These are phyloP conservation scores for Romanogobio albipinnatus DNA, from an alignment of 2,113 vertebrate species.

Conservation along the genomic window DNA sequence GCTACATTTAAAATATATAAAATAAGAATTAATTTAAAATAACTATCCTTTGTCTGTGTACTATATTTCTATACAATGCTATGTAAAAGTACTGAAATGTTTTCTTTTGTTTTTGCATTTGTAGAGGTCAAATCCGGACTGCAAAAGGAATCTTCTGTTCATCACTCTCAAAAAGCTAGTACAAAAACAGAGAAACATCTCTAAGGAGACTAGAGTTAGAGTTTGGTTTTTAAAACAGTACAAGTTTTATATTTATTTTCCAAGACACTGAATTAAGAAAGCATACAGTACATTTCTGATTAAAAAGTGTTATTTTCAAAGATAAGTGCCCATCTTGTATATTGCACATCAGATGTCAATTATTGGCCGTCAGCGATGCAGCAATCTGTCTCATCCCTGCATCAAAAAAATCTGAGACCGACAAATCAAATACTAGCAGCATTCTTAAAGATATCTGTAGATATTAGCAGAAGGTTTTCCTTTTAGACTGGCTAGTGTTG, in stretches of 20 bases:
- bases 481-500: slow-evolving; percentile 32
- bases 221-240: slow-evolving; percentile 23
- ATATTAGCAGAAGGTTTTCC: slow-evolving; percentile 30
- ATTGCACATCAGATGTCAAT: slow-evolving; percentile 21
- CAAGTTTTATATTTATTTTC: slow-evolving; percentile 69
- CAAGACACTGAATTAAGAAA: slow-evolving; percentile 62
- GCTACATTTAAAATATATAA: background rate
- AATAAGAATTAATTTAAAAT: background rate
- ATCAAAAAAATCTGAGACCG: background rate
- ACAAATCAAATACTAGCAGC: slow-evolving; percentile 1
- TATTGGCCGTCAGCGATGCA: background rate
- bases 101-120: background rate
- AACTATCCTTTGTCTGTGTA: background rate
- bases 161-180: slow-evolving; percentile 41
- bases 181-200: slow-evolving; percentile 62
- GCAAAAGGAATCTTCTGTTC: slow-evolving; percentile 73
- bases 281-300: slow-evolving; percentile 22
- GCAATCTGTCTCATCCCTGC: background rate
- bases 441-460: slow-evolving; percentile 18
- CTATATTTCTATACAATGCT: background rate
- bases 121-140: slow-evolving; percentile 76
- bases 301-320: slow-evolving; percentile 42
- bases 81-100: background rate
- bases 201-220: slow-evolving; percentile 66
- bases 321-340: slow-evolving; percentile 38